Percentiles rank a stretch among this genome's conserved stretches.
Conservation (phyloP, 2,113 vertebrate genomes). For the Notarius quadriscutis region DNA sequence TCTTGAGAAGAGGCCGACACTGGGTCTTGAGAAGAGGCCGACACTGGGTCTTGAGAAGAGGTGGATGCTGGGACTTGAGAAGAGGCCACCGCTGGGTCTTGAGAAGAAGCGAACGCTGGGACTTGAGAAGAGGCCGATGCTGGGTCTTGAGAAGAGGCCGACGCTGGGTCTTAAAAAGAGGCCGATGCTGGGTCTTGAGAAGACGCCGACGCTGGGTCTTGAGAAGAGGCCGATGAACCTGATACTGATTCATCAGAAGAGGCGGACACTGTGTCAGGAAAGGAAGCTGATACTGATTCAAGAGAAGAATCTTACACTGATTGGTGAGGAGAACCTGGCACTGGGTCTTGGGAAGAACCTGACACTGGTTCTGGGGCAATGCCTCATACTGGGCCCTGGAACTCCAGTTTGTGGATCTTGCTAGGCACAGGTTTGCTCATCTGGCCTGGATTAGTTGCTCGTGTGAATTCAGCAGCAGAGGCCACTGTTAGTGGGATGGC, state of each 20-base stretch:
- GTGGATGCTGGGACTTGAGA: background rate
- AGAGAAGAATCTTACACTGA: background rate
- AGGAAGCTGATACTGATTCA: background rate
- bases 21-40: background rate
- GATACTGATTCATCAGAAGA: background rate
- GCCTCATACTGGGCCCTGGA: too few relatives aligned
- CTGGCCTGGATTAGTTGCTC: background rate
- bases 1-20: background rate
- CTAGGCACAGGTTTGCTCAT: background rate
- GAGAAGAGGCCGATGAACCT: too few relatives aligned
- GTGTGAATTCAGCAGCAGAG: background rate
- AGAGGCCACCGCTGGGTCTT: background rate
- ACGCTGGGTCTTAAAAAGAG: background rate
- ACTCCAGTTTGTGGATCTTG: background rate
- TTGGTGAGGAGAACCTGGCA: background rate
- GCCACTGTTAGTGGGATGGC: background rate
- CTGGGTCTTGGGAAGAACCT: too few relatives aligned
- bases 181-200: background rate
- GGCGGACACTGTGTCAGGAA: background rate
- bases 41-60: too few relatives aligned
- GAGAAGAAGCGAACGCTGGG: background rate
- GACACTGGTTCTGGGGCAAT: too few relatives aligned
- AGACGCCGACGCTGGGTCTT: background rate
- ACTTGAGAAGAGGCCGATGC: background rate
- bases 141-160: background rate